Base-by-base conservation (phyloP, 2,888 invertebrate species). In the Neocrepidodera transversa region DNA sequence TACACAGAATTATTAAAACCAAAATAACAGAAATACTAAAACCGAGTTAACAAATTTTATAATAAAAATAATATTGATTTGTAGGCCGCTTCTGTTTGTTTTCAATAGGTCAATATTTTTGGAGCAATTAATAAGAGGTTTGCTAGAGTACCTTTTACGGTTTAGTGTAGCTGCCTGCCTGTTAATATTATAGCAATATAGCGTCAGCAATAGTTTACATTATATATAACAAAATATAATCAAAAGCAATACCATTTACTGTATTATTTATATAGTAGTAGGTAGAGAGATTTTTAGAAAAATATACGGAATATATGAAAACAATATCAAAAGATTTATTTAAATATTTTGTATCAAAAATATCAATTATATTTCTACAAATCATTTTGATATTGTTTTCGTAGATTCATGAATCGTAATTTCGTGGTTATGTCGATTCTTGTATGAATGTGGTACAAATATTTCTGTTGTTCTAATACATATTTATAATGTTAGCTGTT, bases 141-240 rank as follows among this genome's bases (percentile, higher is more conserved):
- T 63, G 64, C 61, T 49, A 47, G 64, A 64, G 63, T 36, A 59
- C 56, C 38, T 38, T 23, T 38, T 38, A 38, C 38, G 17, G 72
- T 66, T 67, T 73, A 75, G 72, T 69, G 66, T 71, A 76, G 75
- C 72, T 74, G 76, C 76, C 78, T 77, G 77, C 76, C 77, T 78
- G 75, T 75, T 72, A 73, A 75, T 75, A 68, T 70, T 73, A 78
- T 78, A 78, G 78, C 79, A 79, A 79, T 78, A 78, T 79, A 79
- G 77, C 71, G 71, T 73, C 77, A 79, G 78, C 78, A 79, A 78
- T 79, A 79, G 78, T 77, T 74, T 73, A 75, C 69, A 74, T 69
- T 63, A 60, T 64, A 60, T 60, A 65, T 66, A 59, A 62, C 64
- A 64, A 73, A 72, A 73, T 76, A 75, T 77, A 76, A 78, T 77